Percentiles rank a stretch among this genome's conserved stretches.
Evolutionary conservation across 2,888 invertebrate species (phyloP).

Genomic region (Lacanobia wlatinum): DNA sequence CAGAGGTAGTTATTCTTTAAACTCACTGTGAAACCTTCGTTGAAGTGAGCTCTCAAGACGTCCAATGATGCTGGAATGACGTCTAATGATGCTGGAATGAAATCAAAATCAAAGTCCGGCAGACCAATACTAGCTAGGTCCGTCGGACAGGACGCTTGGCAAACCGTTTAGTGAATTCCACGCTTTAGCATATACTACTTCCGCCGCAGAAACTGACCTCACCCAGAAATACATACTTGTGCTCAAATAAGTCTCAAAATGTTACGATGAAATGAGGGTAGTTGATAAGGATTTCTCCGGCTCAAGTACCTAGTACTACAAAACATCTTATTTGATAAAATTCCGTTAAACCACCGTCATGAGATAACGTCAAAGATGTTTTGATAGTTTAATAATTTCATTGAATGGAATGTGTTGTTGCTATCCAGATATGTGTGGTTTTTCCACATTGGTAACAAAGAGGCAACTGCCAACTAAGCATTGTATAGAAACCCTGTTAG

Average conservation of each 20-base stretch:
- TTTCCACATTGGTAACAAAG: not conserved
- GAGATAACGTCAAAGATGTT: constrained; percentile 28
- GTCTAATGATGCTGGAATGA: too few relatives aligned
- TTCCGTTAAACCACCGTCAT: constrained; percentile 17
- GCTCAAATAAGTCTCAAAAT: not conserved
- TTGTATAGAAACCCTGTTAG: not conserved
- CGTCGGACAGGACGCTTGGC: not conserved
- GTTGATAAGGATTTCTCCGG: not conserved
- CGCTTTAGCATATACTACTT: too few relatives aligned
- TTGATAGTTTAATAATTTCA: constrained; percentile 29
- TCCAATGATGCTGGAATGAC: too few relatives aligned
- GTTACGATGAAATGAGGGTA: not conserved
- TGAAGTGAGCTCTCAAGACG: too few relatives aligned
- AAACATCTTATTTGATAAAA: constrained; percentile 19
- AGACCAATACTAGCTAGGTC: not conserved
- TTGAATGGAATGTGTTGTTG: constrained; percentile 19
- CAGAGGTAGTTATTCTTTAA: too few relatives aligned
- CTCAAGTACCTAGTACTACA: not conserved
- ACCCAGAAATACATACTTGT: not conserved
- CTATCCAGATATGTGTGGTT: constrained; percentile 17
- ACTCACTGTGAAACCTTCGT: too few relatives aligned
- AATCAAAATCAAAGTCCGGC: too few relatives aligned
- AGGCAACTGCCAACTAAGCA: not conserved
- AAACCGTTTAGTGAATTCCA: not conserved
- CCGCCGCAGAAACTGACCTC: not conserved